Evolutionary conservation across 1,140 invertebrate species (phyloP), one percentile per base, ranked within the genome.

Genomic region (Belonocnema kinseyi): DNA sequence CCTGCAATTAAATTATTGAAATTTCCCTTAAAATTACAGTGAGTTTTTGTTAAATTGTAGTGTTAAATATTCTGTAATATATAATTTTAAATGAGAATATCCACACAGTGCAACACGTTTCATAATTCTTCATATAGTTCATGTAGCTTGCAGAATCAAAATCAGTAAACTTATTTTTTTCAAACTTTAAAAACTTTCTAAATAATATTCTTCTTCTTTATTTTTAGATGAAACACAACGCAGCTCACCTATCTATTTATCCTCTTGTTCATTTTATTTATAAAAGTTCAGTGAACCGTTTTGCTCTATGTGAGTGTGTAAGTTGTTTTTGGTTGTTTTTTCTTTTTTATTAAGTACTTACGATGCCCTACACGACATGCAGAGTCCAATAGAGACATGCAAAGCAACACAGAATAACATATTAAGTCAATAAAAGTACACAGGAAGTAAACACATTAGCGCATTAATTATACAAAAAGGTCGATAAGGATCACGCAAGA

Each of bases 371-470:
- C 83, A 90, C 82, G 88, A 89, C 88, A 90, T 90, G 88, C 89
- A 90, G 89, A 90, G 83, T 90, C 89, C 89, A 90, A 90, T 90
- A 89, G 87, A 90, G 88, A 90, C 89, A 90, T 90, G 88, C 89
- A 90, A 90, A 90, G 88, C 89, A 90, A 87, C 88, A 90, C 86
- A 89, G 83, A 90, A 89, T 88, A 89, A 90, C 83, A 89, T 88
- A 86, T 88, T 89, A 84, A 85, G 80, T 89, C 83, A 89, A 89
- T 89, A 87, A 87, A 75, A 84, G 77, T 84, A 76, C 83, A 66
- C 58, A 83, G 50, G 76, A 61, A 85, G 71, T 87, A 87, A 86
- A 85, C 76, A 88, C 80, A 88, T 85, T 77, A 85, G 87, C 73
- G 87, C 80, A 88, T 40, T 66, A 66, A 66, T 66, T 66, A 33